Evolutionary conservation across 2,888 invertebrate species (phyloP).

Genomic region (Cheilosia impressa): DNA sequence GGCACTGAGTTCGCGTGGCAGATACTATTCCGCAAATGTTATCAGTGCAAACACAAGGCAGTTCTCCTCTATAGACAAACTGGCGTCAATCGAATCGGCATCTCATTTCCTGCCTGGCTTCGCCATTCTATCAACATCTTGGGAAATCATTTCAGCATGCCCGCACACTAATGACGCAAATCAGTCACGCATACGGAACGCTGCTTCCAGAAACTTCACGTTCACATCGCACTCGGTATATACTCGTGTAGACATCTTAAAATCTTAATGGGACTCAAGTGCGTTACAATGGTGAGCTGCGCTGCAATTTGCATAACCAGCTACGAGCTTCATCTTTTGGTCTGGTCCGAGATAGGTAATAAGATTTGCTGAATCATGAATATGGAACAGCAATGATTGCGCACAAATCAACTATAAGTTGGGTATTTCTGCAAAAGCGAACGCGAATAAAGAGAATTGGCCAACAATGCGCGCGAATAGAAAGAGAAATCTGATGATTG

Average conservation of each 20-base stretch:
- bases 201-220: constrained; percentile 27
- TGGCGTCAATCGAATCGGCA: constrained; percentile 22
- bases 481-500: constrained; percentile 28
- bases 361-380: constrained; percentile 61
- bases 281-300: constrained; percentile 48
- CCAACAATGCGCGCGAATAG: constrained; percentile 51
- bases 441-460: constrained; percentile 48
- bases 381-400: constrained; percentile 60
- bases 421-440: constrained; percentile 19
- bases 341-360: constrained; percentile 21
- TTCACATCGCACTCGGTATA: constrained; percentile 3
- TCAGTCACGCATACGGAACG: constrained; percentile 15
- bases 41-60: not conserved
- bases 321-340: constrained; percentile 21
- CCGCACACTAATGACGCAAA: constrained; percentile 21
- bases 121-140: constrained; percentile 12
- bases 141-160: constrained; percentile 34
- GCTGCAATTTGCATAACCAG: constrained; percentile 59
- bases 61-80: constrained; percentile 10
- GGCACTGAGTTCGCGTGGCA: not conserved
- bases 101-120: constrained; percentile 15
- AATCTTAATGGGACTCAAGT: constrained; percentile 42
- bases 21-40: not conserved
- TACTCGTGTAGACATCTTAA: not conserved
- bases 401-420: constrained; percentile 15